These are phyloP conservation scores for Phalanger gymnotis DNA, from an alignment of 2,797 vertebrate species.

Conservation along the genomic window DNA sequence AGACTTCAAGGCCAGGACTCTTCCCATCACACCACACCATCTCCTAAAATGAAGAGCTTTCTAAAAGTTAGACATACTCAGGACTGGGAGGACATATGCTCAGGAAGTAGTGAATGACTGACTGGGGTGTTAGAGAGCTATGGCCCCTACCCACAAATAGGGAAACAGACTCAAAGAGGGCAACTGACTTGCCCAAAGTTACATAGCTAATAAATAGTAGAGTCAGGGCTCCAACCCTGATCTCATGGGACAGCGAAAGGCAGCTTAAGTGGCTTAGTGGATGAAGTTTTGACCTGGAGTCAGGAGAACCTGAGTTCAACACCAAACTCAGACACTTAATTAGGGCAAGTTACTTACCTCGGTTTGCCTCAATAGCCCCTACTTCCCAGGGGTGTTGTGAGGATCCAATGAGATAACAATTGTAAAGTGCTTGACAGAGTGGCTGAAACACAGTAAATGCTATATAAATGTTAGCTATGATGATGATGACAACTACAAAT, in stretches of 20 bases:
- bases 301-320: background rate
- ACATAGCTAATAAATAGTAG: background rate
- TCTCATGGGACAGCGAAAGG: background rate
- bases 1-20: background rate
- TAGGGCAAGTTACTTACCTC: background rate
- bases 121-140: background rate
- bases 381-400: background rate
- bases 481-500: background rate
- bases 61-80: background rate
- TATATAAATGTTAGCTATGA: background rate
- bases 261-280: background rate
- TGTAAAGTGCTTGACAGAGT: background rate
- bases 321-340: background rate
- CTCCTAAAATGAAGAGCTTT: background rate
- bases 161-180: background rate
- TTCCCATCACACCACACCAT: background rate
- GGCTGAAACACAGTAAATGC: background rate
- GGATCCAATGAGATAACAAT: background rate
- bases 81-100: background rate
- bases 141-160: background rate
- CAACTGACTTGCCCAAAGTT: background rate
- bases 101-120: background rate
- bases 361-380: background rate
- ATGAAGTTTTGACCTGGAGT: background rate
- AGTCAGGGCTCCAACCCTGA: too few relatives aligned